Evolutionary conservation across 1,140 invertebrate species (phyloP), one percentile per base, ranked within the genome.

Genomic region (Hesperophylax magnus): DNA sequence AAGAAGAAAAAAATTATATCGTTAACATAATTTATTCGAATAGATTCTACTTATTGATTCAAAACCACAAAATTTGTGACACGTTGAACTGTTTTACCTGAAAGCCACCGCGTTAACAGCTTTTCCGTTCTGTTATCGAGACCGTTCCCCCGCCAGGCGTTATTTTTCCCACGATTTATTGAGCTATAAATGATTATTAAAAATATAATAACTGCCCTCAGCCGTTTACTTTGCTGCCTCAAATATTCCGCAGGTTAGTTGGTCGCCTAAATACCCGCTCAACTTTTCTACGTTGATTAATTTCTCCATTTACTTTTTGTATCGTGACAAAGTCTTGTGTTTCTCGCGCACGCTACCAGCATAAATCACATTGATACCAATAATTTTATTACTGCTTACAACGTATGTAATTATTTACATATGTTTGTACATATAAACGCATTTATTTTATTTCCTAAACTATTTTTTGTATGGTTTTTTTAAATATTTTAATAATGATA

Each of bases 111-210:
- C 54, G 17, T 20, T 58, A 17, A 39, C 31, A 31, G 27, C 9
- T 52, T 22, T 72, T 72, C 69, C 39, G 47, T 54, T 72, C 27
- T 54, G 34, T 72, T 72, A 72, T 72, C 69, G 9, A 53, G 17
- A 53, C 20, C 54, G 34, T 39, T 15, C 24, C 56, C 56, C 22
- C 15, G 75, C 61, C 71, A 82, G 54, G 74, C 77, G 81, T 60
- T 72, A 52, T 52, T 71, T 60, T 82, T 82, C 81, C 81, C 81
- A 82, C 79, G 75, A 75, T 77, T 79, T 82, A 82, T 82, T 80
- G 81, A 80, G 65, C 75, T 54, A 61, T 78, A 78, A 82, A 80
- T 72, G 75, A 61, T 69, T 80, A 82, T 82, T 77, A 79, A 81
- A 78, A 75, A 56, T 81, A 67, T 71, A 69, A 77, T 77, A 56